Evolutionary conservation across 2,113 vertebrate species (phyloP).

Genomic region (Rhynchopsitta pachyrhyncha): DNA sequence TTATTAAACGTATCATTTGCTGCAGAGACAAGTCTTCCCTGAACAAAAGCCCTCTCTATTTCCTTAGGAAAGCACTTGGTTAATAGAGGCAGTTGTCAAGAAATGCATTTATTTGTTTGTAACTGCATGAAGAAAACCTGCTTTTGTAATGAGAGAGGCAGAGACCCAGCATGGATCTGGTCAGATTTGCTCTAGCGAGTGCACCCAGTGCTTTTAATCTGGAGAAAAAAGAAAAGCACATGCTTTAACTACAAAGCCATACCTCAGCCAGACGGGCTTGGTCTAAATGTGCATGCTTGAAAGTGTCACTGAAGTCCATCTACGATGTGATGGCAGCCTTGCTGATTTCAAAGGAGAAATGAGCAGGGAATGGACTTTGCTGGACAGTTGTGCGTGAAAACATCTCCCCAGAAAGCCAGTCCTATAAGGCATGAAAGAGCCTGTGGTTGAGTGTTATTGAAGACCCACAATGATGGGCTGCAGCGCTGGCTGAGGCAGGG

Average conservation of each 20-base stretch:
- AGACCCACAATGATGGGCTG: rapidly evolving
- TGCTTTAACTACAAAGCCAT: constrained; percentile 12
- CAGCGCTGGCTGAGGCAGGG: not conserved
- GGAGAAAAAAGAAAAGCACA: not conserved
- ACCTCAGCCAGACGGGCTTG: not conserved
- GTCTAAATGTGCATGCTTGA: not conserved
- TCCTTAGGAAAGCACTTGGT: not conserved
- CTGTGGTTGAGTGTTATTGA: not conserved
- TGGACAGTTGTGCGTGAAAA: not conserved
- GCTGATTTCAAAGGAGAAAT: constrained; percentile 6
- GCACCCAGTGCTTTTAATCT: not conserved
- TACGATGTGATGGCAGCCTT: not conserved
- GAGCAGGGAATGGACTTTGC: not conserved
- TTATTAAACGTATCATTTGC: not conserved
- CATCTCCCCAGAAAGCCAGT: not conserved
- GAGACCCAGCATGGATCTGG: not conserved
- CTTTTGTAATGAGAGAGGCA: not conserved
- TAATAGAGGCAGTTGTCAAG: not conserved
- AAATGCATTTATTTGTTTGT: not conserved
- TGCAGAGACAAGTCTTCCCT: not conserved
- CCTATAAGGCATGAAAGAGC: not conserved
- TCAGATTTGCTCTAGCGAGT: not conserved
- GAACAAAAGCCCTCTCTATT: not conserved
- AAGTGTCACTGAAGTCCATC: constrained; percentile 10
- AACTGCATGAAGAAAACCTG: not conserved